Percentiles rank a stretch among this genome's conserved stretches.
Evolutionary conservation across 2,797 vertebrate species (phyloP).

Genomic region (Chelon auratus): DNA sequence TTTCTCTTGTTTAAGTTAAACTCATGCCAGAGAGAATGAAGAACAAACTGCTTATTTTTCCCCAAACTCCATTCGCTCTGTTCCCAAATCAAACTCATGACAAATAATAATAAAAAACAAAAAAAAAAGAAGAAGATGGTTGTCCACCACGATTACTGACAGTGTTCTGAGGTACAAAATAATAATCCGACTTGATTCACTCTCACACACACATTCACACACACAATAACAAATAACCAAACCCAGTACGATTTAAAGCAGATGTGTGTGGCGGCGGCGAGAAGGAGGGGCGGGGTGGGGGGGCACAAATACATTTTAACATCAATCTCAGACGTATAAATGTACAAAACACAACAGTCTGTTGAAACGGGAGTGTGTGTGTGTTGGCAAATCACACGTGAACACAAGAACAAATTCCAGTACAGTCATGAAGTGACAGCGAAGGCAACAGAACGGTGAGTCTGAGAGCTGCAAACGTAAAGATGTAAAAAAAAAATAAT

Average conservation of each 20-base stretch:
- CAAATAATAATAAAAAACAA: conserved; percentile 3
- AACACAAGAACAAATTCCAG: neutral
- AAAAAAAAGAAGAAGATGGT: conserved; percentile 26
- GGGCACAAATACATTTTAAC: neutral
- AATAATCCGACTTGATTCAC: conserved; percentile 25
- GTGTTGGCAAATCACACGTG: conserved; percentile 29
- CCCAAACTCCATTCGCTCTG: conserved; percentile 40
- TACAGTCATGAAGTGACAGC: conserved; percentile 19
- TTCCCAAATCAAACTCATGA: conserved; percentile 57
- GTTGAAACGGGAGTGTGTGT: conserved; percentile 25
- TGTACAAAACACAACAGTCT: conserved; percentile 22
- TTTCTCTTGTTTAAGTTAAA: conserved; percentile 69
- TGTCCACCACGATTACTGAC: conserved; percentile 57
- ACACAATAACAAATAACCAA: conserved; percentile 28
- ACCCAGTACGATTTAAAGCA: conserved; percentile 45
- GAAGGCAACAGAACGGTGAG: conserved; percentile 37
- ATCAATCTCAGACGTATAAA: conserved; percentile 29
- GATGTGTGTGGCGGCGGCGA: neutral
- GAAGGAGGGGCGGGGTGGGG: no score
- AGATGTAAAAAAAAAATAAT: no score
- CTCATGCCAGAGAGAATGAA: conserved; percentile 64
- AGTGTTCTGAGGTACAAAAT: conserved; percentile 72
- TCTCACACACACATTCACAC: conserved; percentile 7
- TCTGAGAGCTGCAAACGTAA: neutral
- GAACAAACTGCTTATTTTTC: conserved; percentile 45